These are phyloP conservation scores for Heptranchias perlo DNA, from an alignment of 2,113 vertebrate genomes.

Conservation along the genomic window DNA sequence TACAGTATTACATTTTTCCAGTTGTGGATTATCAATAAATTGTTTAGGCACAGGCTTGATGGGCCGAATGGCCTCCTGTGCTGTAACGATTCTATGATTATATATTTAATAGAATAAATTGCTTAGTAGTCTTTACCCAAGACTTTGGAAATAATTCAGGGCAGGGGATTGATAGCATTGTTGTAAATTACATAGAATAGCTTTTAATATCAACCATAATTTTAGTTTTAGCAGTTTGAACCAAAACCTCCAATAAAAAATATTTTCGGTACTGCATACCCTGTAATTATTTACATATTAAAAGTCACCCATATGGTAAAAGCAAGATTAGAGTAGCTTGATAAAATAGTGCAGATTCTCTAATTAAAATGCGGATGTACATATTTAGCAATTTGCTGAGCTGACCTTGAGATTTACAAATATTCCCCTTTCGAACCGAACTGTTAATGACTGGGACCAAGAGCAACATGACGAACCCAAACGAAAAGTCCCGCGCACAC, in stretches of 20 bases:
- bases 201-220: neutral
- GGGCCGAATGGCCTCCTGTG: too few relatives aligned
- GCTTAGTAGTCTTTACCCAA: neutral
- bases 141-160: neutral
- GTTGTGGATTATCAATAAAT: neutral
- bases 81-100: too few relatives aligned
- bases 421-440: neutral
- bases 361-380: neutral
- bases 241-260: neutral
- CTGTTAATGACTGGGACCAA: neutral
- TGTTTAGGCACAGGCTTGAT: too few relatives aligned
- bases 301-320: neutral
- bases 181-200: neutral
- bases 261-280: neutral
- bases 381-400: neutral
- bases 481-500: neutral
- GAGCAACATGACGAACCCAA: neutral
- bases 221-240: neutral
- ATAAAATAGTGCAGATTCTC: neutral
- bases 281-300: neutral
- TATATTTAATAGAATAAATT: neutral
- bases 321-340: neutral
- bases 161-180: neutral
- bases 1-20: neutral
- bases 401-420: constrained; percentile 23